Evolutionary conservation across 2,113 vertebrate species (phyloP).

Genomic region (Ptychochromis oligacanthus): DNA sequence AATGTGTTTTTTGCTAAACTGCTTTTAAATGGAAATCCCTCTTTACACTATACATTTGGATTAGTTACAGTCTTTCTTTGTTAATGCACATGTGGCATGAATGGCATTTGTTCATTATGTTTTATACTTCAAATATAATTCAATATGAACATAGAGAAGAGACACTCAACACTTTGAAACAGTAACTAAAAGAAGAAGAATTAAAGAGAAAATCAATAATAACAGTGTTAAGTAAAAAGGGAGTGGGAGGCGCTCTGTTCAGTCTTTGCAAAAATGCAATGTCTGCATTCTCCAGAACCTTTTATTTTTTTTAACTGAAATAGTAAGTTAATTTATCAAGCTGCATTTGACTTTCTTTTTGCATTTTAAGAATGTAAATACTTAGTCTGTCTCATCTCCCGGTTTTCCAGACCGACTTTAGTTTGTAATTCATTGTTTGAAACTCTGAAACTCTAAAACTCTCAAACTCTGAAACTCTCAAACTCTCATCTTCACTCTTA

Average conservation of each 20-base stretch:
- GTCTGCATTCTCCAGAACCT: not conserved
- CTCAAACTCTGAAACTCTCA: not conserved
- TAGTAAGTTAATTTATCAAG: not conserved
- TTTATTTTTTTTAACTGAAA: not conserved
- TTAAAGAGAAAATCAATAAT: not conserved
- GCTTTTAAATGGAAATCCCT: conserved; percentile 4
- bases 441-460: not conserved
- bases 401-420: not conserved
- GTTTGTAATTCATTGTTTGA: not conserved
- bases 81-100: not conserved
- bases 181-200: not conserved
- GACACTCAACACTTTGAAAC: not conserved
- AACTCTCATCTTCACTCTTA: not conserved
- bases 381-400: not conserved
- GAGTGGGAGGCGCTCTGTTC: not conserved
- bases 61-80: not conserved
- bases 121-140: not conserved
- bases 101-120: not conserved
- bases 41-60: not conserved
- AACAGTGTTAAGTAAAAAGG: not conserved
- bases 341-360: not conserved
- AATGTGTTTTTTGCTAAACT: not conserved
- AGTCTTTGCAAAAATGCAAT: not conserved
- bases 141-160: not conserved
- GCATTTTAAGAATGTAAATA: not conserved